Evolutionary conservation across 1,140 invertebrate species (phyloP).

Genomic region (Neelides sp.): DNA sequence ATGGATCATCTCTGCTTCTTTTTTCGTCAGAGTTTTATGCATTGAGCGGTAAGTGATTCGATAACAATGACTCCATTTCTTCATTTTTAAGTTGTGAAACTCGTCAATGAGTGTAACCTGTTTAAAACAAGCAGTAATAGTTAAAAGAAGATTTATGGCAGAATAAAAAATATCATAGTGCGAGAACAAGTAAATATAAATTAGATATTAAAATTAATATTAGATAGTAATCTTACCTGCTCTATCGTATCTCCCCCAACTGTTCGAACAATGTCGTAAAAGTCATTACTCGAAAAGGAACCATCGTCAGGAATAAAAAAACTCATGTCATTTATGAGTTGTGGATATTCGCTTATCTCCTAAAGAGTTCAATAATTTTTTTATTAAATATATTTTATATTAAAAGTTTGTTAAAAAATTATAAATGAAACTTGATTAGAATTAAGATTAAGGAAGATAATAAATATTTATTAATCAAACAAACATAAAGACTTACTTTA

Average conservation of each 20-base stretch:
- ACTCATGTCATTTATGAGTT: conserved; percentile 84
- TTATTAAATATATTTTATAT: background rate
- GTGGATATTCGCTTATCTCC: conserved; percentile 75
- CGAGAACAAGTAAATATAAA: conserved; percentile 12
- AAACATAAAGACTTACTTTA: conserved; percentile 49
- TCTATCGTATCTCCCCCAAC: conserved; percentile 83
- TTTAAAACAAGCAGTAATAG: background rate
- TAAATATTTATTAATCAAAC: no score
- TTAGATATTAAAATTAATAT: background rate
- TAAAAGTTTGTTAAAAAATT: no score
- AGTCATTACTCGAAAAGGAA: conserved; percentile 67
- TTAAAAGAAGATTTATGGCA: background rate
- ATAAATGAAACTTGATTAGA: no score
- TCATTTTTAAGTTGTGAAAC: conserved; percentile 74
- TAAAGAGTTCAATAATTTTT: conserved; percentile 45
- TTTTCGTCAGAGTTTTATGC: conserved; percentile 71
- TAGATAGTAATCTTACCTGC: conserved; percentile 47
- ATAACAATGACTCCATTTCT: conserved; percentile 75
- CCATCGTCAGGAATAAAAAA: conserved; percentile 76
- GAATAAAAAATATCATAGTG: background rate
- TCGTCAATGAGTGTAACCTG: conserved; percentile 73
- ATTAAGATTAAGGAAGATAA: background rate
- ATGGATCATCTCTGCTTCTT: conserved; percentile 79
- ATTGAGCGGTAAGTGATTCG: conserved; percentile 87
- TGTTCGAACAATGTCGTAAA: conserved; percentile 82